Base-by-base conservation (phyloP, 2,113 vertebrate genomes). In the Myotis yumanensis region DNA sequence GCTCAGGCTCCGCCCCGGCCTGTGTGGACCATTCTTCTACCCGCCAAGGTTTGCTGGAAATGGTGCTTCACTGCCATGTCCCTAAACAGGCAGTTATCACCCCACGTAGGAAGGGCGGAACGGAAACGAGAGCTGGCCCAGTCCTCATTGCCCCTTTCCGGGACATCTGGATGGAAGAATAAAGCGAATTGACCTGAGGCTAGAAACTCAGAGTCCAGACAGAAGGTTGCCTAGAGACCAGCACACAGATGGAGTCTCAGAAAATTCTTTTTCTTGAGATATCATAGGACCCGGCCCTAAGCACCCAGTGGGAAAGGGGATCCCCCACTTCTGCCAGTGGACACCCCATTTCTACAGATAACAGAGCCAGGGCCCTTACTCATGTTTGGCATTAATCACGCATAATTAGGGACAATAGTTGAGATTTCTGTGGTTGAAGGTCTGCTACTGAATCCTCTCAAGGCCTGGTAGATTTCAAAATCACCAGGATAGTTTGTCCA, bases 11-110 rank as follows among this genome's bases (percentile, higher is more conserved):
- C 22, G 23, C 9, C 35, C 18, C 66, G 7, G n/a, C 11, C 4
- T 32, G 28, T 30, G 28, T 12, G 62, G 62, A 30, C 62, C 62
- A 12, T 64, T 32, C 11, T 5, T 11, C 59, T 5, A 64, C 62
- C 62, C 3, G 62, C 5, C 0, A n/a, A 5, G 25, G 22, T 7
- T 25, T 15, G 28, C 16, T 11, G 11, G 35, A 37, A n/a, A 18
- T 5, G 3, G 22, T 30, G 17, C 4, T 1, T 46, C 35, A 18
- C 3, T 5, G 0, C 6, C 12, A 10, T 3, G 25, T 28, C 62
- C 62, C 5, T 64, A 32, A 30, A 15, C 12, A 32, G 62, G 62
- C 28, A 64, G 28, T 15, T 64, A 7, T 2, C 30, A 59, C 64
- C 52, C 52, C 2, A 15, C 4, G 1, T 37, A 0, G 54, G 28